A percentile compares a stretch with the other conserved stretches of the same genome.
phyloP scores from a whole-genome alignment of 2,113 vertebrate species.

The Ranitomeya variabilis region DNA sequence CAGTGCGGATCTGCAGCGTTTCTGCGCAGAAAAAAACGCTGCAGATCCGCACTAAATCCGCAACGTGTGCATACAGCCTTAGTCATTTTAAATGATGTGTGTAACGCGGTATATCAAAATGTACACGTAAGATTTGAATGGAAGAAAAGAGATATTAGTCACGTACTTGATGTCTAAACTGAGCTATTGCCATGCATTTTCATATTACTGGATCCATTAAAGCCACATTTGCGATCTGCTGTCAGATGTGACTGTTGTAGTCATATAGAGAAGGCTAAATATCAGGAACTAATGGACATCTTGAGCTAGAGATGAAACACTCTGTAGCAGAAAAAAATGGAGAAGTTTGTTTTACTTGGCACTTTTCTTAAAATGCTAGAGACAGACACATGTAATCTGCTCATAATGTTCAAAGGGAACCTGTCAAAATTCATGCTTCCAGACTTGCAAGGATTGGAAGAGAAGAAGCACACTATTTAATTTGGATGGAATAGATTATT shows the following conservation, averaged over 20 bases:
- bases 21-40: no score
- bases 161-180: not conserved
- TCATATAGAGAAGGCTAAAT: not conserved
- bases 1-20: no score
- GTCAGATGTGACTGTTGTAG: not conserved
- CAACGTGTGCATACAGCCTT: no score
- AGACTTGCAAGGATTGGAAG: no score
- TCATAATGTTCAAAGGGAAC: no score
- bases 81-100: not conserved
- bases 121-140: not conserved
- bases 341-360: not conserved
- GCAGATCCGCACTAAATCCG: no score
- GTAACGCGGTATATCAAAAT: not conserved
- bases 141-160: not conserved
- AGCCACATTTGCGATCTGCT: not conserved
- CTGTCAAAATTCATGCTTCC: no score
- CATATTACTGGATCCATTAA: not conserved
- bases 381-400: not conserved
- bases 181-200: not conserved
- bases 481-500: no score
- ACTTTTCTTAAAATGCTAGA: not conserved
- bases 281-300: not conserved
- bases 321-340: not conserved
- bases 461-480: no score
- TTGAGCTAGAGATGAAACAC: not conserved